Base-by-base conservation (phyloP, 2,888 invertebrate genomes). In the Ephialtes manifestator region DNA sequence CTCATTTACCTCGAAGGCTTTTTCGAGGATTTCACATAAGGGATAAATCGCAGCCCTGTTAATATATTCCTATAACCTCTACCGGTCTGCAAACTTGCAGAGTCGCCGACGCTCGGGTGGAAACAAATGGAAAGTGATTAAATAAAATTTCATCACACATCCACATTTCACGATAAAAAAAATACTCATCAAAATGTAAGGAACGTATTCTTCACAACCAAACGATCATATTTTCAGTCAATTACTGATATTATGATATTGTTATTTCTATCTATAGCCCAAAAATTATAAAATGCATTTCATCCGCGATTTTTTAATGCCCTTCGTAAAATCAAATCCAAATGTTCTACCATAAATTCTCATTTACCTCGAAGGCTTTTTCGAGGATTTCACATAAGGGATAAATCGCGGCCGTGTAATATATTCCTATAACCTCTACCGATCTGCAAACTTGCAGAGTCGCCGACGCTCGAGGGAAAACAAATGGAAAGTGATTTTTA, bases 51-150 rank as follows among this genome's bases (percentile, higher is more conserved):
- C 75, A 43, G 51, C 46, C 28, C 28, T 20, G 51, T 68, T n/a
- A 51, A 24, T 81, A 63, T 81, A 75, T 70, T 81, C 81, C 58
- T 35, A 70, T 81, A 63, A 81, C 51, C 58, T 63, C n/a, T n/a
- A 20, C 46, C 46, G 72, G 70, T 70, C 68, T 48, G 68, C 20
- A 48, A 74, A 72, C 81, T 67, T 58, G 35, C 67, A 13, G 74
- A 55, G 74, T 48, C 18, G 4, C 31, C 11, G 46, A 11, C 20
- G 18, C 46, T 39, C 5, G 7, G 4, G 5, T 7, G 35, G 31
- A 68, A 65, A 60, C 2, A 55, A 4, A 48, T n/a, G 58, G 48
- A 63, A 68, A 48, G 53, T 68, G 24, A 48, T 43, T 43, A 11
- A 11, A 0, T n/a, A 0, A 43, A 43, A 13, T 43, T 13, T 11